phyloP scores from a whole-genome alignment of 2,888 invertebrate genomes.

The Dione juno region DNA sequence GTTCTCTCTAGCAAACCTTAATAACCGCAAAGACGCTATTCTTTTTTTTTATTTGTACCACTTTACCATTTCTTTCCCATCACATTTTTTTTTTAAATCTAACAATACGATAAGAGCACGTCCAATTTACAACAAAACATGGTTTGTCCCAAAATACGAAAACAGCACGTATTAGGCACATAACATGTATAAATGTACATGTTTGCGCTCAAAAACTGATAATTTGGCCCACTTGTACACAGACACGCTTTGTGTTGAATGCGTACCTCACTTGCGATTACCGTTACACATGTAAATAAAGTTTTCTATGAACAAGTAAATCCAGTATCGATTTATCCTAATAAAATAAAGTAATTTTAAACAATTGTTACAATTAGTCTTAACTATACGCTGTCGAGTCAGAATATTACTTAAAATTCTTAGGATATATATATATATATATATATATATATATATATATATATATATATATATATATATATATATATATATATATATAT shows the following conservation, averaged over 20 bases:
- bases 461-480: too few relatives aligned
- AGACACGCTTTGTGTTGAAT: conserved; percentile 31
- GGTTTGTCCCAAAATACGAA: conserved; percentile 13
- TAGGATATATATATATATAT: too few relatives aligned
- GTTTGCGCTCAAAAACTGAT: conserved; percentile 37
- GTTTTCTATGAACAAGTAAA: not conserved
- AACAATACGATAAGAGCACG: not conserved
- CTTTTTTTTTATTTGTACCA: not conserved
- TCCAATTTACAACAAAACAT: conserved; percentile 21
- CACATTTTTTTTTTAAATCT: not conserved
- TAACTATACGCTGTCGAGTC: too few relatives aligned
- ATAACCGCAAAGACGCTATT: not conserved
- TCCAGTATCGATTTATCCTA: not conserved
- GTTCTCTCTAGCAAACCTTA: not conserved
- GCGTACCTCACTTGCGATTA: conserved; percentile 7
- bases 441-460: too few relatives aligned
- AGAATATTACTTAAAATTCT: too few relatives aligned
- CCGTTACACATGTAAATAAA: conserved; percentile 6
- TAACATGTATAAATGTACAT: conserved; percentile 5
- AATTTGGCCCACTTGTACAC: conserved; percentile 37
- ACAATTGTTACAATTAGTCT: too few relatives aligned
- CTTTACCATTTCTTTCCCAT: not conserved
- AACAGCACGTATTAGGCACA: conserved; percentile 31
- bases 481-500: too few relatives aligned
- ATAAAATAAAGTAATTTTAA: too few relatives aligned